Evolutionary conservation across 92 coral and sea anemone species (phyloP), one percentile per base, ranked within the genome.

Genomic region (Heliopora coerulea): DNA sequence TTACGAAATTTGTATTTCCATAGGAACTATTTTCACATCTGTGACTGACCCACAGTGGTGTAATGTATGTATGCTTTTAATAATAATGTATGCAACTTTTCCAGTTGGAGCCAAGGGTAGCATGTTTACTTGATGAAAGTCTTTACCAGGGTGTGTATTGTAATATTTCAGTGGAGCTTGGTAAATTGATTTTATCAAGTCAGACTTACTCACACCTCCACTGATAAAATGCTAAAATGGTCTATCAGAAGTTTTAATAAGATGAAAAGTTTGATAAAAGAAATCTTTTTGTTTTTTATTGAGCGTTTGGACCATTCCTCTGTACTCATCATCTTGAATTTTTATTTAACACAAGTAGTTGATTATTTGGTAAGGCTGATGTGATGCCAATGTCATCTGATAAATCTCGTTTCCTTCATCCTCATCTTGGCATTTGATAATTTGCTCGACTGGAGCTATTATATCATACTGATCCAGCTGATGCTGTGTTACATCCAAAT

Each of bases 181-280:
- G 11, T 37, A 37, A 11, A 37, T 11, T 37, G 91, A 80, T 62
- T 83, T 83, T 56, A 84, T 86, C 3, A 79, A 75, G 62, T 78
- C 79, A 72, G 82, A 83, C 79, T 87, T 87, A 65, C 91, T 88
- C 24, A 87, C 89, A 44, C 88, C 42, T 79, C 86, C 84, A 42
- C 91, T 86, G 30, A 88, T 88, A 87, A n/a, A n/a, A n/a, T n/a
- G 75, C 68, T 17, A 80, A 87, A 80, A 37, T 69, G 85, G 85
- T 60, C 78, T 80, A 30, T 87, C 88, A 73, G 85, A 84, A 68
- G 85, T 83, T 42, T 87, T 87, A 18, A 83, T 66, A 3, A 80
- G 65, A 79, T 83, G 88, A 18, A 87, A 48, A n/a, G 75, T 85
- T 66, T 79, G 86, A 84, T 73, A 87, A 46, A 87, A 87, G 40